A percentile compares a stretch with the other conserved stretches of the same genome.
phyloP scores from a whole-genome alignment of 2,888 invertebrate species.

The Troilus luridus region DNA sequence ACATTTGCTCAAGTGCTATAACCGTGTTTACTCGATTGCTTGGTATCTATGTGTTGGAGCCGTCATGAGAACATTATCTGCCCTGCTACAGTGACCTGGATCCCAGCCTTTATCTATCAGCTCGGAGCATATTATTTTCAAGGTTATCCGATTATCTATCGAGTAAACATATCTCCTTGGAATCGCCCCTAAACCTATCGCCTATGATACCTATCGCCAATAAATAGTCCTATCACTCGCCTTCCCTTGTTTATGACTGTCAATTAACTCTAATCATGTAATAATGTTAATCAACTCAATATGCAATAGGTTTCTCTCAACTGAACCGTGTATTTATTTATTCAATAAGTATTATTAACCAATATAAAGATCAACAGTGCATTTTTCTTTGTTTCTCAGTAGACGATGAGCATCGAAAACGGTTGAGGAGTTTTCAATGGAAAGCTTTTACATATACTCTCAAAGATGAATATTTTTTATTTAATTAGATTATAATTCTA shows the following conservation, averaged over 20 bases:
- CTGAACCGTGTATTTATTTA: neutral
- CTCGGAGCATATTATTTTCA: neutral
- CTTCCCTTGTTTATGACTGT: neutral
- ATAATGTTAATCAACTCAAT: neutral
- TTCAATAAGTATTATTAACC: neutral
- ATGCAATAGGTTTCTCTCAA: neutral
- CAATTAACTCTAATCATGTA: neutral
- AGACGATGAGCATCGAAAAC: neutral
- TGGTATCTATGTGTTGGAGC: neutral
- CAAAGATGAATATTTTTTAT: no score
- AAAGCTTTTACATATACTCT: no score
- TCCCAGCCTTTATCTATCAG: neutral
- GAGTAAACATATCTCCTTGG: neutral
- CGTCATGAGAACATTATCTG: neutral
- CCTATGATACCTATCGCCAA: neutral
- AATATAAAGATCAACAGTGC: neutral
- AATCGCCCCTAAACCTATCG: neutral
- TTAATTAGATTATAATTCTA: no score
- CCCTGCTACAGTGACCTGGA: constrained; percentile 14
- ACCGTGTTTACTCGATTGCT: neutral
- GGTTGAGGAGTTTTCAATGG: no score
- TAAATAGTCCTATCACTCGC: neutral
- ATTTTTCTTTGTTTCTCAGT: neutral
- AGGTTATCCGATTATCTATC: constrained; percentile 13
- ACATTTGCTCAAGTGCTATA: constrained; percentile 22